Conservation (phyloP, 1,140 invertebrate genomes). For the Acromyrmex charruanus region DNA sequence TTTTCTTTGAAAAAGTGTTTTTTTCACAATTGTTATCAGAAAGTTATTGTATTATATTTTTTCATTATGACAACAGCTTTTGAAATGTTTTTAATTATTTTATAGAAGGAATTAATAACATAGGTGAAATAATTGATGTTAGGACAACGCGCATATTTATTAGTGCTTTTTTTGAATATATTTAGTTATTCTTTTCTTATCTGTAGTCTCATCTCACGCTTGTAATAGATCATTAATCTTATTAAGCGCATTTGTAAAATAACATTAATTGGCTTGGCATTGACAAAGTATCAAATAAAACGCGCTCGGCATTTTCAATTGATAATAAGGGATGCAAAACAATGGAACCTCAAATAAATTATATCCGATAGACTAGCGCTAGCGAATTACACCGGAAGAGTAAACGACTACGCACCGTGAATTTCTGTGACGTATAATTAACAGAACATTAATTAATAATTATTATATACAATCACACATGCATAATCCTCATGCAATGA, state of each 20-base stretch:
- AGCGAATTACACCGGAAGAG: constrained; percentile 63
- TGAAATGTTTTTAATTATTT: constrained; percentile 1
- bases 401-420: constrained; percentile 64
- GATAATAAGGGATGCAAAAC: constrained; percentile 69
- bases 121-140: not conserved
- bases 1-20: not conserved
- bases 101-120: not conserved
- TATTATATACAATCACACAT: constrained; percentile 48
- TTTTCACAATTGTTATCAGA: not conserved
- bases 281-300: constrained; percentile 66
- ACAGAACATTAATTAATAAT: constrained; percentile 83
- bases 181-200: not conserved
- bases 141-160: not conserved
- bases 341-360: constrained; percentile 69
- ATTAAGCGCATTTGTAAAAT: constrained; percentile 35
- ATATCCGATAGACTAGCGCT: constrained; percentile 63
- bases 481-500: constrained; percentile 62
- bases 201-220: not conserved
- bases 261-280: constrained; percentile 63
- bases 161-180: not conserved
- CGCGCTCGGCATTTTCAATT: constrained; percentile 55
- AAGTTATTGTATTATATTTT: not conserved
- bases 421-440: constrained; percentile 78
- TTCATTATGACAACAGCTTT: not conserved
- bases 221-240: constrained; percentile 47